A percentile compares a stretch with the other conserved stretches of the same genome.
phyloP scores from a whole-genome alignment of 1,140 invertebrate genomes.

The Drosophila leontia region DNA sequence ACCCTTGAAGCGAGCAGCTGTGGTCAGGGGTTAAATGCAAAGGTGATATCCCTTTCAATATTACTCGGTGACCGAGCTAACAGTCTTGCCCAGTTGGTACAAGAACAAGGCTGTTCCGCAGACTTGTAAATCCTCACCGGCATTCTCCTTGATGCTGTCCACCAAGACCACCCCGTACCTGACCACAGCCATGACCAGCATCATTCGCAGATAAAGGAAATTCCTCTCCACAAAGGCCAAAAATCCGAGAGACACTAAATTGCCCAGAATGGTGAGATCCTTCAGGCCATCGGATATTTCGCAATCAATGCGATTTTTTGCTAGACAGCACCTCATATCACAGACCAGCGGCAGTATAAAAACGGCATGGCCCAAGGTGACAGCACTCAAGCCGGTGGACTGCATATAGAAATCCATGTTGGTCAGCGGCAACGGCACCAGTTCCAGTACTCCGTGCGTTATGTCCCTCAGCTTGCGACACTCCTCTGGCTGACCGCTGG shows the following conservation, averaged over 20 bases:
- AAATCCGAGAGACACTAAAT: slow-evolving; percentile 69
- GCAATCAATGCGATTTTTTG: slow-evolving; percentile 37
- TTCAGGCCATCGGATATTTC: slow-evolving; percentile 48
- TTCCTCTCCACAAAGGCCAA: slow-evolving; percentile 57
- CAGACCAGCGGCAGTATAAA: slow-evolving; percentile 60
- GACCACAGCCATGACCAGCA: slow-evolving; percentile 49
- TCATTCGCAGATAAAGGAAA: slow-evolving; percentile 57
- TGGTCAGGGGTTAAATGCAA: slow-evolving; percentile 30
- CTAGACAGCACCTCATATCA: slow-evolving; percentile 55
- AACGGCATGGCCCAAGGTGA: slow-evolving; percentile 58
- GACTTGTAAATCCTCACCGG: slow-evolving; percentile 59
- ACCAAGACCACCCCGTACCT: slow-evolving; percentile 55
- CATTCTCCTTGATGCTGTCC: slow-evolving; percentile 50
- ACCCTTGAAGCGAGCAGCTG: slow-evolving; percentile 44
- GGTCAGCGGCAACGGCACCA: slow-evolving; percentile 60
- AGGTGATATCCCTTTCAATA: not conserved
- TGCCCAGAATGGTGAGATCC: slow-evolving; percentile 64
- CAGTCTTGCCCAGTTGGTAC: slow-evolving; percentile 39
- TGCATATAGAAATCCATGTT: slow-evolving; percentile 70
- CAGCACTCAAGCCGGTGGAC: slow-evolving; percentile 33
- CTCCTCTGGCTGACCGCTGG: slow-evolving; percentile 29
- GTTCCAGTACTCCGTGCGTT: slow-evolving; percentile 48
- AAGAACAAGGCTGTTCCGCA: slow-evolving; percentile 61
- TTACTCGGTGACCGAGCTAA: not conserved
- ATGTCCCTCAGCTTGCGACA: slow-evolving; percentile 47